Evolutionary conservation across 2,888 invertebrate genomes (phyloP).

Genomic region (Drosophila pseudotakahashii): DNA sequence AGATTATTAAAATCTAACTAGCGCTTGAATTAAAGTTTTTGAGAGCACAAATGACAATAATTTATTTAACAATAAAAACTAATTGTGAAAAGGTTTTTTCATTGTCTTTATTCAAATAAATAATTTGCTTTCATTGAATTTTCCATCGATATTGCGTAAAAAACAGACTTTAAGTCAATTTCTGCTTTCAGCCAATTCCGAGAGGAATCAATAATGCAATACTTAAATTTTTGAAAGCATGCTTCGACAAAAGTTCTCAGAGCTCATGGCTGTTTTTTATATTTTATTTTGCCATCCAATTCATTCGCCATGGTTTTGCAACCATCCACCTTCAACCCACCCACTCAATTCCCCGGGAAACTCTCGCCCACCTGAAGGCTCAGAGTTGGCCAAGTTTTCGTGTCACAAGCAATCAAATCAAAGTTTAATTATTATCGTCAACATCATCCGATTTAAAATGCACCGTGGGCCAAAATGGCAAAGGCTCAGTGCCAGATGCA

Average conservation of each 20-base stretch:
- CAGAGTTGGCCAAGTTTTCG: constrained; percentile 39
- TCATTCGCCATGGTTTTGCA: constrained; percentile 1
- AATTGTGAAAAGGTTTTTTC: too few relatives aligned
- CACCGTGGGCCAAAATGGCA: constrained; percentile 19
- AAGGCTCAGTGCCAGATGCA: constrained; percentile 11
- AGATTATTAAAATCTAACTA: too few relatives aligned
- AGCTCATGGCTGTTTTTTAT: background rate
- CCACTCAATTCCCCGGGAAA: background rate
- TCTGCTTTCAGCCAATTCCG: constrained; percentile 3
- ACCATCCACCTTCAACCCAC: background rate
- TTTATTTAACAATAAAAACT: too few relatives aligned
- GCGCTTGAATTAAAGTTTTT: too few relatives aligned
- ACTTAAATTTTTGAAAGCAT: constrained; percentile 24
- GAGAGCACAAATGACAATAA: too few relatives aligned
- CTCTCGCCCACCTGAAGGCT: constrained; percentile 28
- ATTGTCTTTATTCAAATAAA: too few relatives aligned
- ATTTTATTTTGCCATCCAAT: background rate
- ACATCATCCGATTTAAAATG: constrained; percentile 40
- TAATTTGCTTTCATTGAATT: background rate
- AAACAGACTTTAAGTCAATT: constrained; percentile 7
- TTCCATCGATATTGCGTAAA: background rate
- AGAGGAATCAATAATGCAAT: constrained; percentile 34
- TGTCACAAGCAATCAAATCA: constrained; percentile 59
- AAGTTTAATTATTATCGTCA: constrained; percentile 67
- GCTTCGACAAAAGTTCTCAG: constrained; percentile 13